Conservation (phyloP, 2,888 invertebrate species). For the Acronicta alni region DNA sequence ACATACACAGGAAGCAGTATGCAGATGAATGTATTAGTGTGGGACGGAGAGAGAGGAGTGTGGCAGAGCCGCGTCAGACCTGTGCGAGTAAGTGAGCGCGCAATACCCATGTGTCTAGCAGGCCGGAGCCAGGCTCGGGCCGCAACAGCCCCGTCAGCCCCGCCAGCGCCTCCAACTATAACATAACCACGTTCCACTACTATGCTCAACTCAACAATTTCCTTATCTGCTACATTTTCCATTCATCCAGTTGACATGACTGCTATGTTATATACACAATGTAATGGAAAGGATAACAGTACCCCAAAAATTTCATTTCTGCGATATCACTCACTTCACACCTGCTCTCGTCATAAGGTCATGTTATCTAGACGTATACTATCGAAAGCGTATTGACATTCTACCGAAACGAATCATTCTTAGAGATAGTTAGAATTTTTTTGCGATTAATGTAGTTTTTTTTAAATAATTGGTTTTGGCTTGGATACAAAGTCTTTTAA, state of each 20-base stretch:
- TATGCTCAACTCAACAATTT: slow-evolving; percentile 43
- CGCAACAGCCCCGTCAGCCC: slow-evolving; percentile 87
- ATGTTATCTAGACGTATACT: no score
- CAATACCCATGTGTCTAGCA: slow-evolving; percentile 90
- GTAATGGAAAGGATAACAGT: background rate
- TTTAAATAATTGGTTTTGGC: no score
- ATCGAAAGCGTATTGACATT: no score
- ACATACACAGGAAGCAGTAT: slow-evolving; percentile 69
- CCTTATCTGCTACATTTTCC: slow-evolving; percentile 14
- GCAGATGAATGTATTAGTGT: slow-evolving; percentile 48
- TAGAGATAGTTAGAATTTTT: no score
- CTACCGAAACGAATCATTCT: no score
- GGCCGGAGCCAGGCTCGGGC: slow-evolving; percentile 83
- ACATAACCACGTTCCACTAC: slow-evolving; percentile 75
- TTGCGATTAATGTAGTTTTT: no score
- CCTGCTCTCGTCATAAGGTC: no score
- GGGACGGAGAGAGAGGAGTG: slow-evolving; percentile 64
- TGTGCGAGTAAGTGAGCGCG: slow-evolving; percentile 89
- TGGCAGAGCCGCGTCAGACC: slow-evolving; percentile 83
- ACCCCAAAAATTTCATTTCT: slow-evolving; percentile 4
- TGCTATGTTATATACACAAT: background rate
- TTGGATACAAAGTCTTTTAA: no score
- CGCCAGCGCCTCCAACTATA: slow-evolving; percentile 89
- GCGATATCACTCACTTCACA: background rate
- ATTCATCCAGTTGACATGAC: background rate